Base-by-base conservation (phyloP, 1,140 invertebrate genomes). In the Drosophila santomea region DNA sequence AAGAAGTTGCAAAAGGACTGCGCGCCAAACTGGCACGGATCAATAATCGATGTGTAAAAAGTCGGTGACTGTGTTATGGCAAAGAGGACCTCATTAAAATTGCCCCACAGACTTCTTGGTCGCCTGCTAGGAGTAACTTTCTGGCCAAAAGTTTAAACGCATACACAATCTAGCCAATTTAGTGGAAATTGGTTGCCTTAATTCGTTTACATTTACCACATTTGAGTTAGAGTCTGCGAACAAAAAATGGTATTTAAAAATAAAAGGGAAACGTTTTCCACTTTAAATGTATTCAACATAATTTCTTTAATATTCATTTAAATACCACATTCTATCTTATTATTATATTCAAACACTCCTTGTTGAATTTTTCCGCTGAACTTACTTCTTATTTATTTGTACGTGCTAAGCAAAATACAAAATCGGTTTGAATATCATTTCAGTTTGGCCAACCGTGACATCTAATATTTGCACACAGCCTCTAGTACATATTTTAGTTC, bases 1-100 rank as follows among this genome's bases (percentile, higher is more conserved):
- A 75, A 75, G 73, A 75, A 66, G 54, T 75, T 75, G 72, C 73
- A 66, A 75, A 75, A 75, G 72, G 72, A 75, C 73, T 66, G 54
- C 72, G 60, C 72, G 60, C 72, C 72, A 74, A 75, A 74, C 60
- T 64, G 73, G 52, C 69, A 63, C 51, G 71, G 71, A 74, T 57
- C 73, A 75, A 75, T 75, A 73, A 72, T 72, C 69, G 67, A 73
- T 72, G 67, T 73, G 69, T 71, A 71, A 57, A 71, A 71, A 71
- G 63, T 71, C 67, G 57, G 36, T 71, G 64, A 71, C 43, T 71
- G 64, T 57, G 63, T 14, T 57, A 36, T 47, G 50, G 25, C 20
- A 20, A 36, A 38, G 12, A 52, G 60, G 45, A 67, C 48, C 60
- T 66, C 61, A 66, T 66, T 68, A 52, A 62, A 62, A 59, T 12